Evolutionary conservation across 2,113 vertebrate species (phyloP).

Genomic region (Sander vitreus): DNA sequence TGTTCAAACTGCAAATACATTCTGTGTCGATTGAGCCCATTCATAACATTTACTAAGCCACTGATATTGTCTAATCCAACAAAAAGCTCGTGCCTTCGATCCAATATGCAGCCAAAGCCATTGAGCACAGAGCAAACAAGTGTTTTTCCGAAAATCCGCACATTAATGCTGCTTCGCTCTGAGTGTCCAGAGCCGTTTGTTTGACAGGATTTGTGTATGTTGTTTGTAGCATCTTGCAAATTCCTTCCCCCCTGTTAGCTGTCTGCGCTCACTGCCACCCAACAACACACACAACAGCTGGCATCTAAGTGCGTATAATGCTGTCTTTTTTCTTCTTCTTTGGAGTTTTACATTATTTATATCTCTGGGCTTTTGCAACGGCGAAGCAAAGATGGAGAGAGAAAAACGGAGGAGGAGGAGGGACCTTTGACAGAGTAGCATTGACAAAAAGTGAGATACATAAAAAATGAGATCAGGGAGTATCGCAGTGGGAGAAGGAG

Average conservation of each 20-base stretch:
- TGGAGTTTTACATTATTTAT: conserved; percentile 40
- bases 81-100: conserved; percentile 8
- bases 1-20: conserved; percentile 28
- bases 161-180: background rate
- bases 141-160: background rate
- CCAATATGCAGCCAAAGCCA: conserved; percentile 19
- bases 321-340: background rate
- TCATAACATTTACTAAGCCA: conserved; percentile 42
- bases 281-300: background rate
- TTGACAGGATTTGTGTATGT: conserved; percentile 33
- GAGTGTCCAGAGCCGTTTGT: background rate
- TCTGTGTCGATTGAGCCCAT: conserved; percentile 14
- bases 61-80: conserved; percentile 33
- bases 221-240: conserved; percentile 25
- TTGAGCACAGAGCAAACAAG: conserved; percentile 6
- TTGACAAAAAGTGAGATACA: conserved; percentile 65
- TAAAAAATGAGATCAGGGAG: conserved; percentile 78
- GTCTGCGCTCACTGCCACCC: background rate
- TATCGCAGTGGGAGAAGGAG: conserved; percentile 48
- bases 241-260: conserved; percentile 16
- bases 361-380: conserved; percentile 24
- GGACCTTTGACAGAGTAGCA: conserved; percentile 57
- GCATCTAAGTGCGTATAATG: background rate
- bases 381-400: conserved; percentile 11
- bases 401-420: conserved; percentile 27